Percentiles rank a stretch among this genome's conserved stretches.
Evolutionary conservation across 37 sponge, comb jelly and placozoan species (phyloP).

Genomic region (Cliona cf. orientalis): DNA sequence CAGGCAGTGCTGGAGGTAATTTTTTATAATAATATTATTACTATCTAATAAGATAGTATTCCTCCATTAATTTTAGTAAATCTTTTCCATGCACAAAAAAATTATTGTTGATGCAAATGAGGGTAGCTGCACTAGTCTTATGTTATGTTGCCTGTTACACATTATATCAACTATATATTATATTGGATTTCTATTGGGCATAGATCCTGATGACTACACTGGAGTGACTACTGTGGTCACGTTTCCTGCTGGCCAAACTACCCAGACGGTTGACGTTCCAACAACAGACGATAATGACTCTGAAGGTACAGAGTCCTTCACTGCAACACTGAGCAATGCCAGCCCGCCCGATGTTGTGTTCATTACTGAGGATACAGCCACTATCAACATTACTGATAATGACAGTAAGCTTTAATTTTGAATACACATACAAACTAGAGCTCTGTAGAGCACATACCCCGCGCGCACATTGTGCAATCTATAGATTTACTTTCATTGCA

Average conservation of each 20-base stretch:
- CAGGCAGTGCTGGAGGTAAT: constrained; percentile 21
- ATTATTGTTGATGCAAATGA: background rate
- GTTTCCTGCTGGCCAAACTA: constrained; percentile 17
- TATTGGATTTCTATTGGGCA: background rate
- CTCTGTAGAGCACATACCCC: too few species aligned
- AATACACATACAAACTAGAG: background rate
- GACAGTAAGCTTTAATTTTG: constrained; percentile 16
- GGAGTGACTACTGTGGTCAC: background rate
- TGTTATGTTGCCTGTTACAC: too few species aligned
- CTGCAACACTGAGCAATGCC: constrained; percentile 8
- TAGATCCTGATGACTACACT: constrained; percentile 36
- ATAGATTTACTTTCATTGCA: too few species aligned
- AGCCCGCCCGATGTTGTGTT: background rate
- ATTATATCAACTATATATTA: too few species aligned
- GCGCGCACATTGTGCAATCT: too few species aligned
- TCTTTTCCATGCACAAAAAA: background rate
- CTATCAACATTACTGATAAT: constrained; percentile 27
- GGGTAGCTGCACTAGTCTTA: background rate
- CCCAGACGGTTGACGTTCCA: background rate
- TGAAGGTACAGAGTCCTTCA: constrained; percentile 39
- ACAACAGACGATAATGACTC: constrained; percentile 30
- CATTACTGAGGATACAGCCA: constrained; percentile 3
- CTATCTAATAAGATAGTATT: too few species aligned
- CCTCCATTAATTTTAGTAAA: too few species aligned
- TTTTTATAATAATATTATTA: too few species aligned